phyloP scores from a whole-genome alignment of 2,888 invertebrate genomes.

The Cerastis leucographa region DNA sequence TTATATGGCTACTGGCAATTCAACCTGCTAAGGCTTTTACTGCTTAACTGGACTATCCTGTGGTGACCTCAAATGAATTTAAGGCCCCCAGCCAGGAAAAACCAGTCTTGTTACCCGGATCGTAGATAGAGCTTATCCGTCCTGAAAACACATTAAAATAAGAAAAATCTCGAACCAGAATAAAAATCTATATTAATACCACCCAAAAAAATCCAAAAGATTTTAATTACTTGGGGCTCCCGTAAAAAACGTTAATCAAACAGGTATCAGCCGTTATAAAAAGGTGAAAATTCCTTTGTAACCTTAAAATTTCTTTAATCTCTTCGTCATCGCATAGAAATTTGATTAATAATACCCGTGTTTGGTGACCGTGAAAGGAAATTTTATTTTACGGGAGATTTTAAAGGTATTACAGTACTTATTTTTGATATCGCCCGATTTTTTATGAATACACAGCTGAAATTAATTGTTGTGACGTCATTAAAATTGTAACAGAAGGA shows the following conservation, averaged over 20 bases:
- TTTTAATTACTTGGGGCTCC: conserved; percentile 60
- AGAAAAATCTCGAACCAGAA: background rate
- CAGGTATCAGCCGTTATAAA: conserved; percentile 55
- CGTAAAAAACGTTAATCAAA: conserved; percentile 63
- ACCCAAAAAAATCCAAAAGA: conserved; percentile 43
- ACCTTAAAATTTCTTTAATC: conserved; percentile 58
- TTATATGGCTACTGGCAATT: too few species aligned
- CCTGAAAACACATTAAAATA: too few species aligned
- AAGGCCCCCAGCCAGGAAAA: too few species aligned
- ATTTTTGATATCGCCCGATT: conserved; percentile 32
- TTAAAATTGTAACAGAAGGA: background rate
- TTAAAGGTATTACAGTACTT: conserved; percentile 23
- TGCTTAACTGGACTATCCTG: too few species aligned
- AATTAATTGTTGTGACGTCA: background rate
- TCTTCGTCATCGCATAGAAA: conserved; percentile 61
- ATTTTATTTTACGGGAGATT: conserved; percentile 57
- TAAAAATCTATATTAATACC: conserved; percentile 13
- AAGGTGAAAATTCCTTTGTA: conserved; percentile 62
- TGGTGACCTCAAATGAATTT: too few species aligned
- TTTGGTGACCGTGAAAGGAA: conserved; percentile 63
- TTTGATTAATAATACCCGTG: conserved; percentile 68
- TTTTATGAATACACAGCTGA: conserved; percentile 5
- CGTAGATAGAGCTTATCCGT: too few species aligned
- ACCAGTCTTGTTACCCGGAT: background rate
- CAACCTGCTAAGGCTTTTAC: too few species aligned